A percentile compares a stretch with the other conserved stretches of the same genome.
phyloP scores from a whole-genome alignment of 2,113 vertebrate species.

The Hippopotamus amphibius region DNA sequence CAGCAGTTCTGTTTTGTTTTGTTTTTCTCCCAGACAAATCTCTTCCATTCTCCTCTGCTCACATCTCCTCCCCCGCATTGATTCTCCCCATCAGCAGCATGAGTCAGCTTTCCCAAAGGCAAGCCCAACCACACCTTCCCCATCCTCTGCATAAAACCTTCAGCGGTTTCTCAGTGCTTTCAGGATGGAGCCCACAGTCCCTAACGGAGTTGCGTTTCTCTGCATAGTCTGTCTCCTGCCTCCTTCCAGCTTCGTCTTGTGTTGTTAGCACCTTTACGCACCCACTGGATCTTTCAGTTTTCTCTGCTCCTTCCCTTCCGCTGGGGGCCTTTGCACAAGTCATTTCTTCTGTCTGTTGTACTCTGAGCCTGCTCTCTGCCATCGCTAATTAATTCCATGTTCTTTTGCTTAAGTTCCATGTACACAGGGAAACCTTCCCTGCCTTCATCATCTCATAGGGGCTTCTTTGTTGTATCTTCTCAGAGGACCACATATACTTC shows the following conservation, averaged over 20 bases:
- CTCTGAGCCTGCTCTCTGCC: background rate
- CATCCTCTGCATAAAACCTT: background rate
- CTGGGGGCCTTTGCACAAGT: background rate
- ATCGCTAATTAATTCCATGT: background rate
- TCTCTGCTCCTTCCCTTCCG: background rate
- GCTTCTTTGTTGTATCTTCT: background rate
- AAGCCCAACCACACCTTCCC: background rate
- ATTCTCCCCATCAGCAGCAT: background rate
- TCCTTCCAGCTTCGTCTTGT: accelerated
- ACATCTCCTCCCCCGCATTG: background rate
- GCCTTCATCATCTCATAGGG: background rate
- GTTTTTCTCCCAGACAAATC: background rate
- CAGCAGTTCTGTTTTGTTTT: too few relatives aligned
- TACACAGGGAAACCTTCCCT: background rate
- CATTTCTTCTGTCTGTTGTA: background rate
- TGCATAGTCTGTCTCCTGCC: background rate
- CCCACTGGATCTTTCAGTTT: too few relatives aligned
- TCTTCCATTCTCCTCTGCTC: background rate
- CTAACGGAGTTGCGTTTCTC: accelerated
- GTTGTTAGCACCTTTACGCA: accelerated
- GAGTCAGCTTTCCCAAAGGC: background rate
- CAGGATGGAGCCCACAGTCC: background rate
- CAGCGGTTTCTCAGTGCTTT: accelerated
- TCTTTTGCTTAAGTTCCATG: background rate
- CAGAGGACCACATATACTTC: background rate